Conservation (phyloP, 2,113 vertebrate genomes). For the Apodemus speciosus region DNA sequence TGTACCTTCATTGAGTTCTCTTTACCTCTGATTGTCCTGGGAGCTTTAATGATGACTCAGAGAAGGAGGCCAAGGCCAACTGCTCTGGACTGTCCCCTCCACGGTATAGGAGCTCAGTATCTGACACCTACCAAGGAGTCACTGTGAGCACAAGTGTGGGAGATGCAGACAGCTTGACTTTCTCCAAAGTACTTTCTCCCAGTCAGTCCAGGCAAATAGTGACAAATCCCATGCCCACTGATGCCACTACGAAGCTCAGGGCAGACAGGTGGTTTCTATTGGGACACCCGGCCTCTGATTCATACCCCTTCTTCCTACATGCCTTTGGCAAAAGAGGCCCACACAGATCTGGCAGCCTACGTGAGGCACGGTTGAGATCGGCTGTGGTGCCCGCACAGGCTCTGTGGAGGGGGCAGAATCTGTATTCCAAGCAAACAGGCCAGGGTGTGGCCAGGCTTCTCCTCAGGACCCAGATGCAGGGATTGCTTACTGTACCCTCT, state of each 20-base stretch:
- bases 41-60: not conserved
- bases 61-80: not conserved
- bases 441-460: not conserved
- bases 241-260: not conserved
- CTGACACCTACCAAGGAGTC: not conserved
- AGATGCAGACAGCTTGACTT: not conserved
- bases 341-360: not conserved
- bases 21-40: not conserved
- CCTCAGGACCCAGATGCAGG: not conserved
- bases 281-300: not conserved
- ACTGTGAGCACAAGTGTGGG: not conserved
- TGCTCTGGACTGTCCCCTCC: not conserved
- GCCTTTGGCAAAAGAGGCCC: not conserved
- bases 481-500: not conserved
- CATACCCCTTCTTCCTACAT: not conserved
- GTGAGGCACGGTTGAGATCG: not conserved
- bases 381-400: not conserved
- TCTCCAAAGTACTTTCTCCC: conserved; percentile 8
- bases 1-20: not conserved
- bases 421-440: not conserved
- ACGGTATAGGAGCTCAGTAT: not conserved
- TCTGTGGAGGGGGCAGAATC: not conserved
- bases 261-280: not conserved
- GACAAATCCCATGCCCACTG: not conserved
- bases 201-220: not conserved